phyloP scores from a whole-genome alignment of 2,797 vertebrate species.

The Enteromius mattozi region DNA sequence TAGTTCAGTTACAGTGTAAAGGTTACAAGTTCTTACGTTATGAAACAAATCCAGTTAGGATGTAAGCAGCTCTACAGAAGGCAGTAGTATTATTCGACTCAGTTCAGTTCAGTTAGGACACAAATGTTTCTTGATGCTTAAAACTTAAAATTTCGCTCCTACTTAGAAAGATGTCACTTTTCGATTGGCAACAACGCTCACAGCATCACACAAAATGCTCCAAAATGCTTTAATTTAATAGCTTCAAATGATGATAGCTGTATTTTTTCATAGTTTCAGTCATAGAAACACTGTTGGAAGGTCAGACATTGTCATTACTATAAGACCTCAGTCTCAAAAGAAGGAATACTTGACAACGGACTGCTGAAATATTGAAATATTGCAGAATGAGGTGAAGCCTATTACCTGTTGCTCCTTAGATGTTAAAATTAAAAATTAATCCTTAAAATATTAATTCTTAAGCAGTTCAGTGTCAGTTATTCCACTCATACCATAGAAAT shows the following conservation, averaged over 20 bases:
- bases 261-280: neutral
- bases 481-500: neutral
- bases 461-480: slow-evolving; percentile 4
- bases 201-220: neutral
- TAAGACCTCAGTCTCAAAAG: slow-evolving; percentile 7
- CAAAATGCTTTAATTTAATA: neutral
- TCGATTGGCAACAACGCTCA: neutral
- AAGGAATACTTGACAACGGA: neutral
- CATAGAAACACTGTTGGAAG: neutral
- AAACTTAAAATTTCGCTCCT: neutral
- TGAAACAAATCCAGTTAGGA: neutral
- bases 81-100: neutral
- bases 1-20: neutral
- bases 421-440: neutral
- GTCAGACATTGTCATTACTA: neutral
- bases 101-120: neutral
- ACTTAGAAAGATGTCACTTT: neutral
- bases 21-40: neutral
- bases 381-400: neutral
- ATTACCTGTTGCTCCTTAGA: slow-evolving; percentile 7
- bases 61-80: neutral
- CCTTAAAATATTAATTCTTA: neutral
- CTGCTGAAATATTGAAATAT: neutral
- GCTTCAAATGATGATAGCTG: neutral
- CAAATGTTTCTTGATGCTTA: neutral